These are phyloP conservation scores for Marisa cornuarietis DNA, from an alignment of 1,140 invertebrate genomes.

Conservation along the genomic window DNA sequence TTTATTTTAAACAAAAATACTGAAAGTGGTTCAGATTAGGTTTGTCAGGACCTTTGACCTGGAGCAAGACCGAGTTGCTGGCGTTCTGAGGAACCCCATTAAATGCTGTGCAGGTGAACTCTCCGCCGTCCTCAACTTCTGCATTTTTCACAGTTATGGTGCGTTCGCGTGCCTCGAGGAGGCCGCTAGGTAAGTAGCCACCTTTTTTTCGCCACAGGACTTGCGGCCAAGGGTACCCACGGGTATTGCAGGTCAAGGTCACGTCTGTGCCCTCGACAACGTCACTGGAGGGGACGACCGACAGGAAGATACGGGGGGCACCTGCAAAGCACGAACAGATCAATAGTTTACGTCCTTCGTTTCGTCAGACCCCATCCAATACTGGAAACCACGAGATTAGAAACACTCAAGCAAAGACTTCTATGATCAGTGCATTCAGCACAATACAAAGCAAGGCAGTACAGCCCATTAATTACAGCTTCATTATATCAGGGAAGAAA, in stretches of 20 bases:
- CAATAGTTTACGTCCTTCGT: no score
- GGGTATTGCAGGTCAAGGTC: constrained; percentile 13
- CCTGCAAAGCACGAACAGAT: background rate
- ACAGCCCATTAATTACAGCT: no score
- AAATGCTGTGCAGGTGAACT: constrained; percentile 15
- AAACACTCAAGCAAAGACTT: no score
- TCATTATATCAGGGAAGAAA: no score
- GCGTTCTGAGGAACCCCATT: constrained; percentile 5
- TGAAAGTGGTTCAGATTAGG: no score
- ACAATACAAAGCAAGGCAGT: no score
- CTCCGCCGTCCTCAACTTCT: background rate
- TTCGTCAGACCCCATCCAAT: no score
- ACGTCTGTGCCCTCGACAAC: constrained; percentile 18
- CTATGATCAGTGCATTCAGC: no score
- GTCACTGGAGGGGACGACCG: constrained; percentile 3
- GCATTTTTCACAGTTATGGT: background rate
- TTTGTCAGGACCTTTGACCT: constrained; percentile 1
- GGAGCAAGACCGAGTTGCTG: constrained; percentile 10
- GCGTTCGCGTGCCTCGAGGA: background rate
- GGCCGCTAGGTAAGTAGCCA: constrained; percentile 8
- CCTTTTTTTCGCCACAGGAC: constrained; percentile 14
- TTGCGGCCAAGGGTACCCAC: constrained; percentile 6
- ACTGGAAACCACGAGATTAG: no score
- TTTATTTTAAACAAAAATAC: no score
- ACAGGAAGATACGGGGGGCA: constrained; percentile 7